phyloP scores from a whole-genome alignment of 2,888 invertebrate genomes.

The Drosophila mercatorum region DNA sequence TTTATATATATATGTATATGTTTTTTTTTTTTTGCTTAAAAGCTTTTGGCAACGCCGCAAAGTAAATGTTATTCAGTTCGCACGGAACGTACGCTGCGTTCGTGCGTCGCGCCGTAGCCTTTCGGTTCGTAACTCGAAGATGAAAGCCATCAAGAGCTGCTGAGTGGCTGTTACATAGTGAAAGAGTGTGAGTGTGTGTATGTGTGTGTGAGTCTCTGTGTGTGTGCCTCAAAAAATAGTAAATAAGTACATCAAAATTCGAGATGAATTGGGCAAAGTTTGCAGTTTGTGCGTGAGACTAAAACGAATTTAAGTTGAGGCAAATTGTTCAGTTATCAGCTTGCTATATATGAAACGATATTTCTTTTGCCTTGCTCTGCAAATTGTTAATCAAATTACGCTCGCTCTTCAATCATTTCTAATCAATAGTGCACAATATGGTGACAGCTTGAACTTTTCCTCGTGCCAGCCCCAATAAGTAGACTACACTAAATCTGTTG shows the following conservation, averaged over 20 bases:
- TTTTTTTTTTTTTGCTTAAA: slow-evolving; percentile 12
- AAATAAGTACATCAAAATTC: slow-evolving; percentile 22
- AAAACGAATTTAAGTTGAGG: neutral
- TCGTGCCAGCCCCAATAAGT: neutral
- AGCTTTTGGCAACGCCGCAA: slow-evolving; percentile 60
- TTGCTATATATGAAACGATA: too few relatives aligned
- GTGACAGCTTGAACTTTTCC: too few relatives aligned
- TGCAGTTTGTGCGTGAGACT: neutral
- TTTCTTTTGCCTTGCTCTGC: neutral
- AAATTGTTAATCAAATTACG: neutral
- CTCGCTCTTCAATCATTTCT: neutral
- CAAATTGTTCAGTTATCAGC: too few relatives aligned
- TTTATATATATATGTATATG: neutral
- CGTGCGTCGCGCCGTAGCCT: slow-evolving; percentile 47
- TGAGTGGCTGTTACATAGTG: slow-evolving; percentile 33
- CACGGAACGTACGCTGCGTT: slow-evolving; percentile 59
- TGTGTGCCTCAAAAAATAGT: slow-evolving; percentile 10
- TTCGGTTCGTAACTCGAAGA: slow-evolving; percentile 24
- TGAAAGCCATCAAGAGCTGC: slow-evolving; percentile 42
- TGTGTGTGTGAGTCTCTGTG: slow-evolving; percentile 2
- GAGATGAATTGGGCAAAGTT: neutral
- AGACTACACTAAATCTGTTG: neutral
- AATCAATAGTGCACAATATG: slow-evolving; percentile 14
- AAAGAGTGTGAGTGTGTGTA: slow-evolving; percentile 1
- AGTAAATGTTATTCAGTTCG: slow-evolving; percentile 67